A percentile compares a stretch with the other conserved stretches of the same genome.
Conservation (phyloP, 2,888 invertebrate species). For the Lacanobia oleracea region DNA sequence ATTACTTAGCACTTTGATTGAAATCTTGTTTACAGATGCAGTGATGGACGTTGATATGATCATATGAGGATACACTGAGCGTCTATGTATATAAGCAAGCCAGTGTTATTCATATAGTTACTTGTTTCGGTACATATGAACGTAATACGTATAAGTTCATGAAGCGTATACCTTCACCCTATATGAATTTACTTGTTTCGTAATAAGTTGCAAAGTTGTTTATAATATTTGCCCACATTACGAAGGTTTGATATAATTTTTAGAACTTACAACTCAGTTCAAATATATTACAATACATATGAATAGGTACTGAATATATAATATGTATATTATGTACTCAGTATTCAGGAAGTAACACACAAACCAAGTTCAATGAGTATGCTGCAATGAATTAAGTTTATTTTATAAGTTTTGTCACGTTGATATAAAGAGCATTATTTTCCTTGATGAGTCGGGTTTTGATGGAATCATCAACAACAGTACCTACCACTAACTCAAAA, state of each 20-base stretch:
- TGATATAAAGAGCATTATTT: slow-evolving; percentile 21
- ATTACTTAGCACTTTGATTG: slow-evolving; percentile 35
- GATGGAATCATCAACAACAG: slow-evolving; percentile 11
- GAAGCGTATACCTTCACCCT: not conserved
- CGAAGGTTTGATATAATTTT: not conserved
- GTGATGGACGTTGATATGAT: slow-evolving; percentile 30
- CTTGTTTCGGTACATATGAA: not conserved
- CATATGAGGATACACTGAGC: not conserved
- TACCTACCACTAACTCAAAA: not conserved
- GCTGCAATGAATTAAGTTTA: not conserved
- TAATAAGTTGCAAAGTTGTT: not conserved
- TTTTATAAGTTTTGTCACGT: slow-evolving; percentile 15
- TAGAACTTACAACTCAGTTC: not conserved
- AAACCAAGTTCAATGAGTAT: not conserved
- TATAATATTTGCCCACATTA: not conserved
- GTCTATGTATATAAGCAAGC: not conserved
- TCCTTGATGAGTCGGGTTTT: slow-evolving; percentile 25
- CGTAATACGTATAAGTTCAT: not conserved
- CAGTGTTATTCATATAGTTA: not conserved
- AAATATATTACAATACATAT: not conserved
- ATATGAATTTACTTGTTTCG: not conserved
- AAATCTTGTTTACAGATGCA: slow-evolving; percentile 29
- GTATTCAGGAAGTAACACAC: slow-evolving; percentile 8
- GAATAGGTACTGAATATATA: not conserved
- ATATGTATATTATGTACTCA: not conserved